phyloP scores from a whole-genome alignment of 1,140 invertebrate species.

The Teleogryllus occipitalis region DNA sequence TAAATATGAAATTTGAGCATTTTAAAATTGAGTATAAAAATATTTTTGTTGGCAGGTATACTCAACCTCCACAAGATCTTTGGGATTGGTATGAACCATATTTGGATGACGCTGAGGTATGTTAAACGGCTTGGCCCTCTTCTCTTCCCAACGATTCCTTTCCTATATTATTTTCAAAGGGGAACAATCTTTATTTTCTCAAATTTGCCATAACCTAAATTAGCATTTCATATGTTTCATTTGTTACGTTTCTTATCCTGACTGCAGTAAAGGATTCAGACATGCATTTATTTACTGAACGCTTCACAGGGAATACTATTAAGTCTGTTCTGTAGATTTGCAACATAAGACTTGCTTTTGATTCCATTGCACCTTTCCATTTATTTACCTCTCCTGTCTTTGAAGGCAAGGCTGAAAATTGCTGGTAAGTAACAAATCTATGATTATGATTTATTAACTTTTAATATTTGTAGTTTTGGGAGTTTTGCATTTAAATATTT shows the following conservation, averaged over 20 bases:
- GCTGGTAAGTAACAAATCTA: constrained; percentile 20
- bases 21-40: neutral
- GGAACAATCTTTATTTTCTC: neutral
- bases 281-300: no score
- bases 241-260: no score
- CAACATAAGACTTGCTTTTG: neutral
- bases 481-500: constrained; percentile 14
- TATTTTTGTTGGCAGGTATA: constrained; percentile 60
- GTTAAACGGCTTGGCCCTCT: constrained; percentile 20
- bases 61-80: constrained; percentile 88
- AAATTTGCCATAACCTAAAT: neutral
- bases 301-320: no score
- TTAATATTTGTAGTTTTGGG: constrained; percentile 22
- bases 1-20: no score
- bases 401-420: constrained; percentile 20
- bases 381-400: neutral
- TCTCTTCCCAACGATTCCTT: neutral
- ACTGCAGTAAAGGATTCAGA: no score
- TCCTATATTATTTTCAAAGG: neutral
- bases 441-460: constrained; percentile 11
- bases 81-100: constrained; percentile 97
- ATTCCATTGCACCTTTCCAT: neutral
- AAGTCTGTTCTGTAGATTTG: neutral
- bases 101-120: constrained; percentile 87
- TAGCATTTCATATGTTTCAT: no score